A percentile compares a stretch with the other conserved stretches of the same genome.
Evolutionary conservation across 2,888 invertebrate species (phyloP).

Genomic region (Conops quadrifasciatus): DNA sequence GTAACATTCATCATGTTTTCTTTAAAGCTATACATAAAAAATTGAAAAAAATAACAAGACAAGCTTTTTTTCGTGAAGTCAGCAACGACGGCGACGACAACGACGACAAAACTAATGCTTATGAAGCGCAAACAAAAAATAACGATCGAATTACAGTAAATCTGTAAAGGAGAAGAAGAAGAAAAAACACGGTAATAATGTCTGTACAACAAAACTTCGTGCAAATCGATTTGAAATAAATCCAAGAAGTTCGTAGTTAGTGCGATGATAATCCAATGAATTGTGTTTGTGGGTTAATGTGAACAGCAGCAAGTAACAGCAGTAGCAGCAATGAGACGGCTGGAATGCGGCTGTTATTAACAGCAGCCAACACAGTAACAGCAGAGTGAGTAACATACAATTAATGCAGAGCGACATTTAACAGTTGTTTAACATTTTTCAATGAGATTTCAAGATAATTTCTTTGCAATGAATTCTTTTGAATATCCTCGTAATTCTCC

Average conservation of each 20-base stretch:
- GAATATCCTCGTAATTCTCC: background rate
- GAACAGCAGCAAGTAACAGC: background rate
- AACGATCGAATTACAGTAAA: background rate
- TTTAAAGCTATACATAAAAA: too few relatives aligned
- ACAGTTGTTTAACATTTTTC: too few relatives aligned
- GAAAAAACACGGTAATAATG: background rate
- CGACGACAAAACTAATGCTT: too few relatives aligned
- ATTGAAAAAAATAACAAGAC: too few relatives aligned
- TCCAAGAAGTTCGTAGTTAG: too few relatives aligned
- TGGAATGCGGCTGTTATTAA: too few relatives aligned
- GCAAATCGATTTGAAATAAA: background rate
- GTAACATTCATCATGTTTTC: too few relatives aligned
- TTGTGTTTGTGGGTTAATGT: constrained; percentile 21
- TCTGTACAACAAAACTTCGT: background rate
- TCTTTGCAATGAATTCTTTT: background rate
- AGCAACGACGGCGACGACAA: background rate
- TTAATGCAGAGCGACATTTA: too few relatives aligned
- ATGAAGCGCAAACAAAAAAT: background rate
- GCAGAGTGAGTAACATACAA: too few relatives aligned
- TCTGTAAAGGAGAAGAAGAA: background rate
- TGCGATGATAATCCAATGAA: constrained; percentile 19
- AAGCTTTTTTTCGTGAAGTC: background rate
- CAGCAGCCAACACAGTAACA: too few relatives aligned
- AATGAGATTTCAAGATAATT: too few relatives aligned
- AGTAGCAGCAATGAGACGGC: background rate